phyloP scores from a whole-genome alignment of 2,113 vertebrate genomes.

The Puntigrus tetrazona region DNA sequence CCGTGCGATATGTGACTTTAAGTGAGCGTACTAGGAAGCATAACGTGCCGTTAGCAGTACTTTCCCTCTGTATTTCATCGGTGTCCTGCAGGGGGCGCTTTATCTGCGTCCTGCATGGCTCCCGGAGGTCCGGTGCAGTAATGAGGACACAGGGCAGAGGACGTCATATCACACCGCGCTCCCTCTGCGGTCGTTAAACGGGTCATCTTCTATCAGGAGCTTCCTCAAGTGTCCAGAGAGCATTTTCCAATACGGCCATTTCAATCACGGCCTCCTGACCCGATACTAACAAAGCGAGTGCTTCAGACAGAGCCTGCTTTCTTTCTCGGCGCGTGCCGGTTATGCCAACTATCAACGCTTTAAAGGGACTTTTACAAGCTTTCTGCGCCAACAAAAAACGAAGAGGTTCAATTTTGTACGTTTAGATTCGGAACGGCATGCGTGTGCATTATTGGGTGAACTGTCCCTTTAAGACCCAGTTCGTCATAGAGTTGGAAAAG shows the following conservation, averaged over 20 bases:
- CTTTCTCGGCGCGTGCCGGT: background rate
- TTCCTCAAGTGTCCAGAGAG: background rate
- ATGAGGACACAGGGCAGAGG: conserved; percentile 15
- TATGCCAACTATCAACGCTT: background rate
- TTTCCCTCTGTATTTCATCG: background rate
- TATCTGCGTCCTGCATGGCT: background rate
- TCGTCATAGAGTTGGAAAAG: background rate
- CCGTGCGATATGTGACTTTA: background rate
- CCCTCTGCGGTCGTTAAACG: conserved; percentile 20
- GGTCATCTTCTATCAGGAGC: conserved; percentile 4
- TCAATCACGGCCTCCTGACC: background rate
- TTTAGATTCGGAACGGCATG: background rate
- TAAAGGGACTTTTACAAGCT: too few species aligned
- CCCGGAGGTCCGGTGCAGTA: background rate
- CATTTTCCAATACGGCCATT: background rate
- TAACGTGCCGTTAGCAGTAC: background rate
- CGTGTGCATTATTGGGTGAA: background rate
- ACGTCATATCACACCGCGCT: background rate
- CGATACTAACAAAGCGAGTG: background rate
- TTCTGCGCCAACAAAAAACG: background rate
- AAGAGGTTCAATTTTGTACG: background rate
- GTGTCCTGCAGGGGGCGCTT: conserved; percentile 14
- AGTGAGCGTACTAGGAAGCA: background rate
- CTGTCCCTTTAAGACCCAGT: background rate
- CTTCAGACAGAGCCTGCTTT: background rate